These are phyloP conservation scores for Scophthalmus maximus DNA, from an alignment of 2,113 vertebrate genomes.

Conservation along the genomic window DNA sequence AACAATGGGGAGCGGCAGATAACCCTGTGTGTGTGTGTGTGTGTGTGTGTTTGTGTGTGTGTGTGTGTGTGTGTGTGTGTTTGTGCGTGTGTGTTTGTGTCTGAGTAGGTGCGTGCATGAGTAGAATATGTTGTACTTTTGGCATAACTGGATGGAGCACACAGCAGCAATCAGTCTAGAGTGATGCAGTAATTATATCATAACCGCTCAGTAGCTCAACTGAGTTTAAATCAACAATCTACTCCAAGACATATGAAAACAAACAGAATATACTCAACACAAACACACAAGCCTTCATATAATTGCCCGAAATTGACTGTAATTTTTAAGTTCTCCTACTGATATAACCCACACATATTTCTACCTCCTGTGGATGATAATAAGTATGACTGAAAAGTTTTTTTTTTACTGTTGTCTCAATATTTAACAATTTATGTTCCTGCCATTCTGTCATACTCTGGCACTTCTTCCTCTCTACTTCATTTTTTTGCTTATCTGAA, in stretches of 20 bases:
- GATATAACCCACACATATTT: neutral
- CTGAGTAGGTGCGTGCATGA: neutral
- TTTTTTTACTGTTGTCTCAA: neutral
- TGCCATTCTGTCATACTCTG: neutral
- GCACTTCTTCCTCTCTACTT: neutral
- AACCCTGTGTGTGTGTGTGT: conserved; percentile 32
- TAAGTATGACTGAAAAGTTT: conserved; percentile 25
- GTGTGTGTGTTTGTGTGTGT: neutral
- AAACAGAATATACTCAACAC: neutral
- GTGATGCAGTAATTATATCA: too few species aligned
- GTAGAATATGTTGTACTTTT: too few species aligned
- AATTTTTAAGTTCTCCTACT: neutral
- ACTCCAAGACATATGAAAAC: neutral
- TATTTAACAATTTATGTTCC: neutral
- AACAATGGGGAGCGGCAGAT: conserved; percentile 51
- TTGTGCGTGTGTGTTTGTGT: too few species aligned
- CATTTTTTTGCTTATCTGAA: neutral
- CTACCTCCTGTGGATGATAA: conserved; percentile 5
- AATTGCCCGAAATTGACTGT: neutral
- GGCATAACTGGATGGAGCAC: too few species aligned
- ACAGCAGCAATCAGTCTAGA: too few species aligned
- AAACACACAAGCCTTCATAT: neutral
- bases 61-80: too few species aligned
- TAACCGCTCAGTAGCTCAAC: too few species aligned
- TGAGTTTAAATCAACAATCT: neutral